phyloP scores from a whole-genome alignment of 2,113 vertebrate species.

The Scalopus aquaticus region DNA sequence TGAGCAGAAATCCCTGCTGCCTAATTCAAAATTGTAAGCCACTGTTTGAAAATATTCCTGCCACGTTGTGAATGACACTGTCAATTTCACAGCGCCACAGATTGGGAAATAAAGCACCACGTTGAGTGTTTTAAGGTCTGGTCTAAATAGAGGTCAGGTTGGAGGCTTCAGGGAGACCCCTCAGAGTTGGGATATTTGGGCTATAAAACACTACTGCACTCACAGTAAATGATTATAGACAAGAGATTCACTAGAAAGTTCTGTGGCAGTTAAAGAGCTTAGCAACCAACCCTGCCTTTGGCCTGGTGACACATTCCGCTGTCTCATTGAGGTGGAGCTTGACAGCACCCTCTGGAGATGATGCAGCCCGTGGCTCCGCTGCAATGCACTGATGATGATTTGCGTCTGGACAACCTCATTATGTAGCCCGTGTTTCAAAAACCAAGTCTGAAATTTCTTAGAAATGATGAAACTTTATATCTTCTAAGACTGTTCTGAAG shows the following conservation, averaged over 20 bases:
- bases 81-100: background rate
- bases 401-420: background rate
- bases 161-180: background rate
- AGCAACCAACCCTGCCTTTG: background rate
- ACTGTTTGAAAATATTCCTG: background rate
- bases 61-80: background rate
- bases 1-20: background rate
- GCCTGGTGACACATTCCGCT: background rate
- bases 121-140: background rate
- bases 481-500: background rate
- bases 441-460: background rate
- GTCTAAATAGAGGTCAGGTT: slow-evolving; percentile 16
- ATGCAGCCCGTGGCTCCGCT: background rate
- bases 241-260: background rate
- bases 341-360: background rate
- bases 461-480: background rate
- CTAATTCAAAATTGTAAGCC: background rate
- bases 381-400: background rate
- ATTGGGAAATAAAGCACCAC: background rate
- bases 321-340: accelerated
- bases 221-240: background rate
- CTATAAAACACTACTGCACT: background rate
- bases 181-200: background rate
- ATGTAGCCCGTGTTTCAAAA: background rate
- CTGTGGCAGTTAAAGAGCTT: background rate